phyloP scores from a whole-genome alignment of 2,113 vertebrate genomes.

The Ptilorrhoa leucosticta region DNA sequence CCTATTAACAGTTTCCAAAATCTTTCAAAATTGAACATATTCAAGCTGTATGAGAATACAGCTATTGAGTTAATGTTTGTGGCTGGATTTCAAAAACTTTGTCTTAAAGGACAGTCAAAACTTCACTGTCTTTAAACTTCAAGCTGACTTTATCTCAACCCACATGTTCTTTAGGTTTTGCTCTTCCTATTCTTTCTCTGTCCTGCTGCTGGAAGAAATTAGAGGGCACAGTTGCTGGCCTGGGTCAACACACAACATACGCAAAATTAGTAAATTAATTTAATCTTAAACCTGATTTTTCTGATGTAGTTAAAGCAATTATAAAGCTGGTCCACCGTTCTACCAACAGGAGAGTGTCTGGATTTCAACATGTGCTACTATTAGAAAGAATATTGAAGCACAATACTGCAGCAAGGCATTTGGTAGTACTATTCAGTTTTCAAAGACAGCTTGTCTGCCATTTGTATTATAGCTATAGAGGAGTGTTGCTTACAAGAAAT shows the following conservation, averaged over 20 bases:
- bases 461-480: neutral
- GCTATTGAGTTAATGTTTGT: neutral
- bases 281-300: neutral
- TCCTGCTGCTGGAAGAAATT: neutral
- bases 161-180: neutral
- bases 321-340: neutral
- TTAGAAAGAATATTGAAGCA: neutral
- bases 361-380: neutral
- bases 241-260: neutral
- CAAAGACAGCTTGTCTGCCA: neutral
- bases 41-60: neutral
- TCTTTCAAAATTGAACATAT: neutral
- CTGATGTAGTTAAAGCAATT: neutral
- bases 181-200: neutral
- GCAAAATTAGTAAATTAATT: neutral
- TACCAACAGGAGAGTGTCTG: neutral
- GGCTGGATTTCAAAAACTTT: neutral
- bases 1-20: neutral
- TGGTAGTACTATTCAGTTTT: neutral
- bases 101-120: neutral
- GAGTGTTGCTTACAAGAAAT: neutral
- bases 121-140: neutral
- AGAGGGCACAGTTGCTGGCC: neutral
- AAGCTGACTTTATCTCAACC: neutral
- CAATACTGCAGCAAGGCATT: neutral